Evolutionary conservation across 2,888 invertebrate species (phyloP).

Genomic region (Melikaiella ostensackeni): DNA sequence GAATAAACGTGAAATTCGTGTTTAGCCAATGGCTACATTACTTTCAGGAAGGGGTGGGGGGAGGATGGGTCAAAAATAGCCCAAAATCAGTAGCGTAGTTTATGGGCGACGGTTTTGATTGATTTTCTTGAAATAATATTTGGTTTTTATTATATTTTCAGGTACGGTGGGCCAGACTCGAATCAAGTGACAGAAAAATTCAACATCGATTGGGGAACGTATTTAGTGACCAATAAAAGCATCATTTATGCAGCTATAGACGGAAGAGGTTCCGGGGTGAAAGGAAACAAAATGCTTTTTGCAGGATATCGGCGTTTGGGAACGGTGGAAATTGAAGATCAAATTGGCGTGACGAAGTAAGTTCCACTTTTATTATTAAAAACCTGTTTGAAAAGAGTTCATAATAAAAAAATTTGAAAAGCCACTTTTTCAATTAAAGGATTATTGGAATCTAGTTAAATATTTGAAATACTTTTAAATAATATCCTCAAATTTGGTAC

Average conservation of each 20-base stretch:
- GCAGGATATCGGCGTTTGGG: conserved; percentile 91
- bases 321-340: conserved; percentile 93
- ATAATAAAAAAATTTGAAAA: neutral
- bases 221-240: conserved; percentile 89
- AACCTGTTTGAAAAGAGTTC: neutral
- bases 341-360: conserved; percentile 90
- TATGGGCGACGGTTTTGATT: too few relatives aligned
- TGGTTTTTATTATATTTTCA: conserved; percentile 74
- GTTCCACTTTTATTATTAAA: conserved; percentile 41
- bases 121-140: too few relatives aligned
- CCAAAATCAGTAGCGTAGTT: too few relatives aligned
- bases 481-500: too few relatives aligned
- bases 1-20: too few relatives aligned
- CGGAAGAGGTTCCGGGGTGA: conserved; percentile 91
- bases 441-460: neutral
- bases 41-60: too few relatives aligned
- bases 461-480: too few relatives aligned
- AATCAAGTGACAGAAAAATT: conserved; percentile 91
- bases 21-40: too few relatives aligned
- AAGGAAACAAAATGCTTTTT: conserved; percentile 90
- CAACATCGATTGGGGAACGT: conserved; percentile 91
- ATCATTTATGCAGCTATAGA: conserved; percentile 94
- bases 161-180: conserved; percentile 95
- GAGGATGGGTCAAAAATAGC: too few relatives aligned
- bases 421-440: neutral